phyloP scores from a whole-genome alignment of 2,113 vertebrate genomes.

The Sphaerodactylus townsendi region DNA sequence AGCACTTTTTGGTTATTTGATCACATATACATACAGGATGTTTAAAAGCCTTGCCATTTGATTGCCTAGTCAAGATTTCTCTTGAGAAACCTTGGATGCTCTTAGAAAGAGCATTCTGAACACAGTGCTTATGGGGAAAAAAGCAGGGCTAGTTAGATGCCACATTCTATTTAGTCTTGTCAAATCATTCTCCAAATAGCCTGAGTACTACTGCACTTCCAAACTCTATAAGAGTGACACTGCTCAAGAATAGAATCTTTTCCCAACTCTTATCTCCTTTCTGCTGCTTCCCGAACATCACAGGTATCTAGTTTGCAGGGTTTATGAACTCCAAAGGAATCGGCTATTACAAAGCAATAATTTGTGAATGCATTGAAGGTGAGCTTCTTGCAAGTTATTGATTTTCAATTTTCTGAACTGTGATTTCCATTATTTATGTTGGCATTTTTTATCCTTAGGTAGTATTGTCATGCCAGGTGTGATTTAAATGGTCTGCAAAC shows the following conservation, averaged over 20 bases:
- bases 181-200: background rate
- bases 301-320: background rate
- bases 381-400: background rate
- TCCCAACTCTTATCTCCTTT: background rate
- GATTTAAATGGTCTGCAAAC: background rate
- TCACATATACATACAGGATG: no score
- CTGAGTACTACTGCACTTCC: background rate
- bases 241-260: background rate
- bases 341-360: background rate
- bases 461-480: background rate
- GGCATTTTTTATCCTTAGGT: constrained; percentile 1
- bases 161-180: background rate
- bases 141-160: background rate
- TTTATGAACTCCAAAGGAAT: background rate
- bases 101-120: background rate
- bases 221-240: background rate
- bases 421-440: constrained; percentile 24
- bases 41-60: background rate
- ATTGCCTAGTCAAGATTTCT: background rate
- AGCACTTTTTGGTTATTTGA: background rate
- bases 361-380: background rate
- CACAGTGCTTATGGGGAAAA: background rate
- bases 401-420: constrained; percentile 28
- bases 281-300: background rate
- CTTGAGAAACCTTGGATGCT: background rate